Evolutionary conservation across 2,797 vertebrate genomes (phyloP), one percentile per base, ranked within the genome.

Genomic region (Typhlichthys eigenmanni): DNA sequence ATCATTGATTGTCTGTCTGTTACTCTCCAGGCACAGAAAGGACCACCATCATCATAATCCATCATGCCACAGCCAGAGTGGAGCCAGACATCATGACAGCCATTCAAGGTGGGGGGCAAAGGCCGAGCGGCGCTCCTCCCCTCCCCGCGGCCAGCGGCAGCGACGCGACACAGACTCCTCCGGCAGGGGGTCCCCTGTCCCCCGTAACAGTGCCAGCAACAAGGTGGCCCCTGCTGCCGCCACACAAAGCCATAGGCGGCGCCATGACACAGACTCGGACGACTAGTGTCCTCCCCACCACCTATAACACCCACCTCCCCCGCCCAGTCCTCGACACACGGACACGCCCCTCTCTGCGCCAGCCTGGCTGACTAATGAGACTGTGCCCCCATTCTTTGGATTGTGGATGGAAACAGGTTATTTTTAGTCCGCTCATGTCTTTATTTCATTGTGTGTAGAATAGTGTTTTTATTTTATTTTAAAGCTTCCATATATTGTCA

Each of bases 241-340:
- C 57, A 47, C 81, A 89, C 88, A 88, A 83, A 89, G 91, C 77
- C 89, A 83, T 83, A 92, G 88, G 85, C 85, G 85, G 75, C 92
- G 92, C 84, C 92, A 93, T 54, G 91, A 92, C 88, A 93, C 91
- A 50, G 89, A 93, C 87, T 93, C 92, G 38, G 91, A 93, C 82
- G 50, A 90, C 88, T 93, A 85, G 89, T 78, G 84, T 78, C 65
- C 64, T 56, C 47, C 70, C 43, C 55, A 32, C 58, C 67, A 13
- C 55, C 55, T 38, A 34, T 43, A 10, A 29, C 24, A 24, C 38
- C 10, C 29, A 17, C 16, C 16, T 10, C 32, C 13, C 24, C 32
- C 77, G 69, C 77, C 53, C 64, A 67, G 61, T 83, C 58, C 79
- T 63, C 82, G 73, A 76, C 14, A 75, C 58, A 12, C 1, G 45